These are phyloP conservation scores for Cossypha caffra DNA, from an alignment of 2,797 vertebrate genomes.

Conservation along the genomic window DNA sequence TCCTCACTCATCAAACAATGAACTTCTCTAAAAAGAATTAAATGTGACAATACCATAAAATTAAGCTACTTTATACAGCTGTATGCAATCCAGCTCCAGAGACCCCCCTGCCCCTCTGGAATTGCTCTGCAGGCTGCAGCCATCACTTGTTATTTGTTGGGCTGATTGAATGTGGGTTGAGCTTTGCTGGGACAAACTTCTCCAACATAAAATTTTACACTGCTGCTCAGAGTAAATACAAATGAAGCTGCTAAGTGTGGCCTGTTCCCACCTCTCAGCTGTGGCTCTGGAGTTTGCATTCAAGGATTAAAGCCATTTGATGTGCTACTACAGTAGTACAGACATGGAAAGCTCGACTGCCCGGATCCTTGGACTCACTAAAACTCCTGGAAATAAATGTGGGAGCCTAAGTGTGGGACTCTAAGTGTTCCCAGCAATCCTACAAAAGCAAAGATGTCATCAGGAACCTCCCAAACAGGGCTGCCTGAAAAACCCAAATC, in stretches of 20 bases:
- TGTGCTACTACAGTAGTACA: background rate
- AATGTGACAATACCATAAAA: conserved; percentile 22
- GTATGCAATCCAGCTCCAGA: background rate
- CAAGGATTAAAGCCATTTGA: background rate
- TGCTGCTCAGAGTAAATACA: background rate
- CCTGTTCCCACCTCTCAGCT: background rate
- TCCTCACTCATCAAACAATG: background rate
- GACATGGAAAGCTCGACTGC: fast-evolving
- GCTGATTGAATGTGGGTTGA: background rate
- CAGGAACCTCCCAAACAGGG: background rate
- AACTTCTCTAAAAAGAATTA: background rate
- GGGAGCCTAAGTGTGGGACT: no score
- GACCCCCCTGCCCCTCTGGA: background rate
- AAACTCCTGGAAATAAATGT: background rate
- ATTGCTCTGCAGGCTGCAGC: background rate
- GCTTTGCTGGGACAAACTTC: background rate
- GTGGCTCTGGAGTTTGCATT: background rate
- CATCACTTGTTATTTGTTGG: background rate
- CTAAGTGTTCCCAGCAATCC: background rate
- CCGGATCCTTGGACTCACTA: fast-evolving
- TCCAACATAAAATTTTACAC: background rate
- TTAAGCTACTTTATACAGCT: background rate
- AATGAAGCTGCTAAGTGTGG: background rate
- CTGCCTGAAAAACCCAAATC: background rate
- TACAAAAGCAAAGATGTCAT: background rate